Conservation (phyloP, 1,140 invertebrate species). For the Formica exsecta region DNA sequence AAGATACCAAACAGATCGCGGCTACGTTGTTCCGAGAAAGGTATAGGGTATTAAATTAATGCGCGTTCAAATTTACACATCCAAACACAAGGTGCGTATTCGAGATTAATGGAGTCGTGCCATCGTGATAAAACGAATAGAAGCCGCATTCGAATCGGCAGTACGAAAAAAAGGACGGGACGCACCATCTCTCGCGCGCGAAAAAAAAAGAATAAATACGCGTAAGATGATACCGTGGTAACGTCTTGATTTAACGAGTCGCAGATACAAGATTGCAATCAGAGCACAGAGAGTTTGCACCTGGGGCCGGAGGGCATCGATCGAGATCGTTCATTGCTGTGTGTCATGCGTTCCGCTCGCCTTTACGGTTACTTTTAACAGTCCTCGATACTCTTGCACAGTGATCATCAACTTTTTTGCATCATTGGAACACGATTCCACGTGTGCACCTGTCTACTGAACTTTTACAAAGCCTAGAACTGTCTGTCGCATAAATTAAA, state of each 20-base stretch:
- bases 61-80: slow-evolving; percentile 59
- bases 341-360: slow-evolving; percentile 48
- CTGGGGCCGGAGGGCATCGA: slow-evolving; percentile 60
- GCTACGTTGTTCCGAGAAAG: slow-evolving; percentile 54
- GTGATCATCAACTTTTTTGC: slow-evolving; percentile 60
- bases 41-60: slow-evolving; percentile 57
- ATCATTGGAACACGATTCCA: slow-evolving; percentile 1
- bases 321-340: slow-evolving; percentile 49
- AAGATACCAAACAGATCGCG: slow-evolving; percentile 53
- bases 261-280: slow-evolving; percentile 60
- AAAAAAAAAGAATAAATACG: slow-evolving; percentile 24
- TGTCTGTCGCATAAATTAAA: not conserved
- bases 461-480: not conserved
- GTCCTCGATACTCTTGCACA: slow-evolving; percentile 22
- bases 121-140: slow-evolving; percentile 61
- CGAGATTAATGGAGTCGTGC: slow-evolving; percentile 47
- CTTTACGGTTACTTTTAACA: slow-evolving; percentile 59
- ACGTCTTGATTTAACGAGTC: slow-evolving; percentile 65
- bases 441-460: slow-evolving; percentile 28
- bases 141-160: slow-evolving; percentile 42
- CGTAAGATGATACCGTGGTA: slow-evolving; percentile 63
- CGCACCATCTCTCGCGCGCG: slow-evolving; percentile 16
- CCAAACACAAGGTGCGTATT: slow-evolving; percentile 60
- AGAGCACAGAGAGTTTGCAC: slow-evolving; percentile 61
- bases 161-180: slow-evolving; percentile 4